phyloP scores from a whole-genome alignment of 2,113 vertebrate genomes.

The Neopipo cinnamomea region DNA sequence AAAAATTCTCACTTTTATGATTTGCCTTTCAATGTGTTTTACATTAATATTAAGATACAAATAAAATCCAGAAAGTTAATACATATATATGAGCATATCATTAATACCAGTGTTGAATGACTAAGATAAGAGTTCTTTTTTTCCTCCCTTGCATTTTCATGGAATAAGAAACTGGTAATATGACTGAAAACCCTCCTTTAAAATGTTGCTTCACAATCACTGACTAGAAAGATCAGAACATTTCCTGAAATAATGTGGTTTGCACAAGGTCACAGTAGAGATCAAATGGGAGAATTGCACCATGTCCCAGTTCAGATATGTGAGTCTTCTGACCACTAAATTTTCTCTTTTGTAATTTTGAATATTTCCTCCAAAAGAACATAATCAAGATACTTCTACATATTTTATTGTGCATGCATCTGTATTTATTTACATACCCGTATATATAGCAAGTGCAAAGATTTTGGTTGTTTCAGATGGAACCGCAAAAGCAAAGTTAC shows the following conservation, averaged over 20 bases:
- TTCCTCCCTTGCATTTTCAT: not conserved
- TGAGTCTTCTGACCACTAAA: not conserved
- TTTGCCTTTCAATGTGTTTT: not conserved
- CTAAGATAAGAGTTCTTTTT: not conserved
- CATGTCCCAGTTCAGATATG: not conserved
- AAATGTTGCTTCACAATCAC: not conserved
- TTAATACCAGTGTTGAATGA: slow-evolving; percentile 4
- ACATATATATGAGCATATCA: not conserved
- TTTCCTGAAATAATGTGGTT: slow-evolving; percentile 28
- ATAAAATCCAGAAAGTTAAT: not conserved
- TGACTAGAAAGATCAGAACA: slow-evolving; percentile 29
- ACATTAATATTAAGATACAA: not conserved
- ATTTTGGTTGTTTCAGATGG: not conserved
- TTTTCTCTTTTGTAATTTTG: not conserved
- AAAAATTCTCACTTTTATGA: not conserved
- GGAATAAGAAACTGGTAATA: slow-evolving; percentile 1
- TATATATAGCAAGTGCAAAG: not conserved
- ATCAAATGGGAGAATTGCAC: slow-evolving; percentile 8
- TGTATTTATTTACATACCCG: not conserved
- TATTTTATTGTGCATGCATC: not conserved
- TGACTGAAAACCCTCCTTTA: not conserved
- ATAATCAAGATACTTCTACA: not conserved
- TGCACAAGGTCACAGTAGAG: slow-evolving; percentile 34
- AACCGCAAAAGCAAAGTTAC: not conserved
- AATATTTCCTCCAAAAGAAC: not conserved